Conservation (phyloP, 1,140 invertebrate species). For the Parapsyche elsis region DNA sequence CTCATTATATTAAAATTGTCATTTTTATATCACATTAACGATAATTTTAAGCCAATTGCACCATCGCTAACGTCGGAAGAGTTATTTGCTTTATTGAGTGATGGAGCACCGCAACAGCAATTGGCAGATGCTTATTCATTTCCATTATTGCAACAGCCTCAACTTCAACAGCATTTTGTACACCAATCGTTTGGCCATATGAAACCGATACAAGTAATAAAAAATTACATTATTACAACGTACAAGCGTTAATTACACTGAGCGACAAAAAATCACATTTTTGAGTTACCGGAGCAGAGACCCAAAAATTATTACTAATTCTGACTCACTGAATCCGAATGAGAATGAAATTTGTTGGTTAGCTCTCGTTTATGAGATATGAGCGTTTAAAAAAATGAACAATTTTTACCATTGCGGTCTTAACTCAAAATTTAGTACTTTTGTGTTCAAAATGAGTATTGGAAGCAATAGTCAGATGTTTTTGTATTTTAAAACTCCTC, state of each 20-base stretch:
- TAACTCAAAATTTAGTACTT: no score
- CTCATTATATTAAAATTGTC: not conserved
- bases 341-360: no score
- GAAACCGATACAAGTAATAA: constrained; percentile 59
- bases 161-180: constrained; percentile 64
- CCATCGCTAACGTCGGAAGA: constrained; percentile 67
- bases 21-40: not conserved
- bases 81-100: constrained; percentile 68
- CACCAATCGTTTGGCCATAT: constrained; percentile 59
- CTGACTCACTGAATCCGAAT: no score
- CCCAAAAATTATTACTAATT: no score
- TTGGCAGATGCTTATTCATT: constrained; percentile 55
- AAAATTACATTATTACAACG: not conserved
- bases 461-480: no score
- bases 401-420: no score
- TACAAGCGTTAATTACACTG: not conserved
- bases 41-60: constrained; percentile 39
- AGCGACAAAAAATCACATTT: no score
- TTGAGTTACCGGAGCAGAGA: no score
- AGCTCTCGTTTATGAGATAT: no score
- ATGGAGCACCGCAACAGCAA: constrained; percentile 65
- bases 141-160: constrained; percentile 61
- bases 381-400: no score
- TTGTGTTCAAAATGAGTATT: no score
- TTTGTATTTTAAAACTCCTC: no score